phyloP scores from a whole-genome alignment of 2,888 invertebrate species.

The Bimastos eiseni region DNA sequence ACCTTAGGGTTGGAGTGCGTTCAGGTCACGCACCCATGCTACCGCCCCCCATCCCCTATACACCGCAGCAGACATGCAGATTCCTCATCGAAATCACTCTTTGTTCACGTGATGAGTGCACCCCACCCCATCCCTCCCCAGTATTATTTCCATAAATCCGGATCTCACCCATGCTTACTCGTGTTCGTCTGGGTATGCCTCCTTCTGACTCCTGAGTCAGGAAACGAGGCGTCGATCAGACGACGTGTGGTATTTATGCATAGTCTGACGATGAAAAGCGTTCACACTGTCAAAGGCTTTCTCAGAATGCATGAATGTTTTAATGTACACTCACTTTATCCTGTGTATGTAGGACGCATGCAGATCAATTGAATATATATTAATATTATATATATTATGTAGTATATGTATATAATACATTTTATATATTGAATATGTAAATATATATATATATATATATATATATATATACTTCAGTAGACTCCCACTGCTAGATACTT shows the following conservation, averaged over 20 bases:
- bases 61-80: neutral
- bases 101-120: neutral
- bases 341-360: neutral
- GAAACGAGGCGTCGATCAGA: neutral
- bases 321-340: neutral
- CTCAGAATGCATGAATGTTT: neutral
- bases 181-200: neutral
- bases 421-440: neutral
- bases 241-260: neutral
- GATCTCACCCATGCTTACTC: neutral
- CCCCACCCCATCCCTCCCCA: too few species aligned
- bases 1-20: neutral
- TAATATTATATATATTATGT: neutral
- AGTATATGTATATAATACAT: neutral
- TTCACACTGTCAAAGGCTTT: neutral
- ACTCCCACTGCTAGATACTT: too few species aligned
- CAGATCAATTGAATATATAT: neutral
- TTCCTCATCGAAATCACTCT: neutral
- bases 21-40: neutral
- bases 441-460: conserved; percentile 13
- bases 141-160: neutral
- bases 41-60: too few species aligned
- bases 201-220: neutral
- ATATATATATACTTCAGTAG: too few species aligned
- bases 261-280: neutral